Evolutionary conservation across 2,797 vertebrate species (phyloP), one percentile per base, ranked within the genome.

Genomic region (Decapterus maruadsi): DNA sequence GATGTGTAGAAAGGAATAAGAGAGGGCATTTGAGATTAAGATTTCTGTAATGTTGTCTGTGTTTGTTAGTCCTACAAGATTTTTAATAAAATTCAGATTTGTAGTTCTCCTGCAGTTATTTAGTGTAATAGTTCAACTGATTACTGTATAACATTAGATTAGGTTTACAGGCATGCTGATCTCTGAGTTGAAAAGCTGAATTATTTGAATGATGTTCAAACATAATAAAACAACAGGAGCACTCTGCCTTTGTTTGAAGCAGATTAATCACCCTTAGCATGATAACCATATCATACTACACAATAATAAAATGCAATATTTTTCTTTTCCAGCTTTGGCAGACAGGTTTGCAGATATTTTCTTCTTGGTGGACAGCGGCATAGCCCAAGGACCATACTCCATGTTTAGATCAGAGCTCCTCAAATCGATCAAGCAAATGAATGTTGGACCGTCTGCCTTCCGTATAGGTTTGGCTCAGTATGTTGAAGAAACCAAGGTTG

Each of bases 391-490:
- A 67, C 74, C 85, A 62, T 91, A 91, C 26, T 46, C 53, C 20
- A 0, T 0, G 1, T 80, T 87, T n/a, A 88, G 34, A 80, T 88
- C 11, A 80, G 42, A 78, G 38, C 77, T 96, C n/a, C 8, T 1
- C 2, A 64, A 13, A 22, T 55, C 93, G 31, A 73, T 91, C 34
- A 67, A 43, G 36, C 61, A 80, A 7, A 81, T 95, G 6, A 88
- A 93, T 0, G 56, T 95, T 26, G 90, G 88, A 19, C 76, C 14
- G 11, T 79, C 87, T 22, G 86, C 87, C 45, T 81, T 94, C 72
- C 94, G 79, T 3, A 36, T 96, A 2, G 96, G 95, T 10, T 65
- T 97, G 87, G 95, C 94, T 50, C 93, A 95, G 74, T 96, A 93
- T 7, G 82, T 90, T 1, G 26, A 71, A n/a, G 42, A 77, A 2